These are phyloP conservation scores for Cartodere bifasciata DNA, from an alignment of 2,888 invertebrate species.

Conservation along the genomic window DNA sequence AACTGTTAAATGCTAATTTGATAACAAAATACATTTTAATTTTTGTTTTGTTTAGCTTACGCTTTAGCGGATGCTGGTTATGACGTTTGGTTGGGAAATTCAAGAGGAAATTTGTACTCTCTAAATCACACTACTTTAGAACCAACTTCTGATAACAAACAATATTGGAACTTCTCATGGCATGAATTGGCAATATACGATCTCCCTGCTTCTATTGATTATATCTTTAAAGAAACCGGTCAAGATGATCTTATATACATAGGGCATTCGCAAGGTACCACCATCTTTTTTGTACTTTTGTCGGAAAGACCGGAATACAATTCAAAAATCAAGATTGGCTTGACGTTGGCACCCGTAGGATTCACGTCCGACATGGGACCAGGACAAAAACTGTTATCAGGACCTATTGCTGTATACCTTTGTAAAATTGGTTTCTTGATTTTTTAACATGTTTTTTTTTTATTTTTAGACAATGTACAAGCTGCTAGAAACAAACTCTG, in stretches of 20 bases:
- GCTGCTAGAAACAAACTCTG: too few species aligned
- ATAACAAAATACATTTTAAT: too few species aligned
- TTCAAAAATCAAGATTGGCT: conserved; percentile 47
- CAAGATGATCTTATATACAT: conserved; percentile 51
- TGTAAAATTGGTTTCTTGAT: too few species aligned
- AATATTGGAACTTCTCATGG: conserved; percentile 58
- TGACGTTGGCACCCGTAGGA: conserved; percentile 45
- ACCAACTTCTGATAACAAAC: too few species aligned
- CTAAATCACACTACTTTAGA: too few species aligned
- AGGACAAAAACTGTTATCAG: too few species aligned
- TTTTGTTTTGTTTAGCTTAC: too few species aligned
- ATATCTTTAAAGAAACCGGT: conserved; percentile 42
- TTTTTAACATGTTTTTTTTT: too few species aligned
- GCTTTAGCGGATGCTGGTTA: conserved; percentile 54
- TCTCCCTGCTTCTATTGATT: conserved; percentile 65
- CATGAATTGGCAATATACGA: conserved; percentile 68
- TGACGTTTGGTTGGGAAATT: conserved; percentile 75
- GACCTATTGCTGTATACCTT: too few species aligned
- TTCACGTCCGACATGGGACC: conserved; percentile 6
- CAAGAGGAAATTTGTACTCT: conserved; percentile 72
- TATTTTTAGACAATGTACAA: too few species aligned
- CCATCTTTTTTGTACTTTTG: conserved; percentile 48
- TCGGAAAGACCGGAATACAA: conserved; percentile 48
- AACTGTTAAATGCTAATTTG: too few species aligned
- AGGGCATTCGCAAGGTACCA: conserved; percentile 66